phyloP scores from a whole-genome alignment of 2,888 invertebrate species.

The Octonoba sinensis region DNA sequence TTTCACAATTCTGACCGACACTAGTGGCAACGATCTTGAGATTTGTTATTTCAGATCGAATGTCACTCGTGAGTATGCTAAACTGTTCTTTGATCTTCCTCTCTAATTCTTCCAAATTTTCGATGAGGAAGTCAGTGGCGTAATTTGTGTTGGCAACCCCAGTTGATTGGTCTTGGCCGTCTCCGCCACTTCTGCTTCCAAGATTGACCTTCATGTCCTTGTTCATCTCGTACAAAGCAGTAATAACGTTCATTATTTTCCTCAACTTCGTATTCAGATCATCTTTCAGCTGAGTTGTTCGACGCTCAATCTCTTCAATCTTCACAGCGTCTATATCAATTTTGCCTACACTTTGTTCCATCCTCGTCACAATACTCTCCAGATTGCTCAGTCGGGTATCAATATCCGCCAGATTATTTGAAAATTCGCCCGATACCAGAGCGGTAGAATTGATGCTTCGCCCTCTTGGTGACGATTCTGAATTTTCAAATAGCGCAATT shows the following conservation, averaged over 20 bases:
- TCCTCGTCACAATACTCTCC: constrained; percentile 10
- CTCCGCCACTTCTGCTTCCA: constrained; percentile 10
- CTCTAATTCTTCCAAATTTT: constrained; percentile 59
- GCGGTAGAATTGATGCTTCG: constrained; percentile 18
- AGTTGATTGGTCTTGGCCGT: background rate
- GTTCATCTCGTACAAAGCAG: constrained; percentile 58
- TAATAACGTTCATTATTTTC: constrained; percentile 62
- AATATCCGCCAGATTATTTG: constrained; percentile 8
- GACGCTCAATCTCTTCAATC: constrained; percentile 53
- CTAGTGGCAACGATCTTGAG: constrained; percentile 38
- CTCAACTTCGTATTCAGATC: constrained; percentile 55
- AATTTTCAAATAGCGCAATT: constrained; percentile 32
- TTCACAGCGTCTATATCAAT: constrained; percentile 33
- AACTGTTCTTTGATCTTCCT: constrained; percentile 63
- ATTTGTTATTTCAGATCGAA: constrained; percentile 42
- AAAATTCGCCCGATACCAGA: background rate
- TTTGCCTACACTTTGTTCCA: constrained; percentile 39
- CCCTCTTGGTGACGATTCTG: constrained; percentile 10
- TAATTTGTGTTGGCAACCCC: background rate
- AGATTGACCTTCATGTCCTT: constrained; percentile 50
- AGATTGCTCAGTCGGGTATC: constrained; percentile 21
- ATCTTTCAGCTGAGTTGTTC: constrained; percentile 43
- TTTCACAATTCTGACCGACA: constrained; percentile 5
- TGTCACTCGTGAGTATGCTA: constrained; percentile 45
- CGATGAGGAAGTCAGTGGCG: constrained; percentile 47